Evolutionary conservation across 1,140 invertebrate genomes (phyloP).

Genomic region (Ooceraea biroi): DNA sequence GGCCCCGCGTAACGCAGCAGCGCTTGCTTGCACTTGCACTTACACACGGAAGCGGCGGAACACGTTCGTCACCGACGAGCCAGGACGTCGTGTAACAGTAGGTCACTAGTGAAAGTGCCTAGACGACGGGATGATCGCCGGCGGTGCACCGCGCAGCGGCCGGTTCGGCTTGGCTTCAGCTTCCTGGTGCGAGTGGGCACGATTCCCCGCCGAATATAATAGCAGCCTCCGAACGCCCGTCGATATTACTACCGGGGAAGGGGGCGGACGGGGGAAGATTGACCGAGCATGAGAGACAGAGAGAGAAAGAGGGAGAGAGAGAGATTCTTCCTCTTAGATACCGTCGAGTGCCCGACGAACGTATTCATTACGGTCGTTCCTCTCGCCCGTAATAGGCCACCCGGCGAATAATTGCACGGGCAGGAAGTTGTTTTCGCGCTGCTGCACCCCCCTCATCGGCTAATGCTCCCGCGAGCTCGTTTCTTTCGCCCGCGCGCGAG

Average conservation of each 20-base stretch:
- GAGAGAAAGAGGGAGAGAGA: too few relatives aligned
- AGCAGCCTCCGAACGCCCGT: constrained; percentile 29
- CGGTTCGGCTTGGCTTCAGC: constrained; percentile 52
- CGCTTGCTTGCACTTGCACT: background rate
- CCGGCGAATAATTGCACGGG: constrained; percentile 35
- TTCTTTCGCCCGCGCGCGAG: background rate
- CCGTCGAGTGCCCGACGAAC: constrained; percentile 21
- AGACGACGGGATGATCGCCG: constrained; percentile 78
- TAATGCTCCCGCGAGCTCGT: background rate
- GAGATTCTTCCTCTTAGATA: constrained; percentile 19
- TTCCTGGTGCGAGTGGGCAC: constrained; percentile 69
- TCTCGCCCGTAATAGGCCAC: constrained; percentile 30
- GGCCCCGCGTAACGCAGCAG: background rate
- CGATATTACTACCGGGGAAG: constrained; percentile 16
- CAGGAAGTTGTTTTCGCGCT: constrained; percentile 50
- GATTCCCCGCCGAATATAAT: constrained; percentile 52
- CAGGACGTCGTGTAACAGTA: constrained; percentile 77
- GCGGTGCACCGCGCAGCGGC: constrained; percentile 68
- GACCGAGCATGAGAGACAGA: too few relatives aligned
- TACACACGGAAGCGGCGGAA: constrained; percentile 3
- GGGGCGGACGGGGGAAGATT: too few relatives aligned
- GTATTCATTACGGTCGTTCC: constrained; percentile 54
- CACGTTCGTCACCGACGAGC: constrained; percentile 71
- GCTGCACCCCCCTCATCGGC: constrained; percentile 5
- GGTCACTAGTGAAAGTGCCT: constrained; percentile 82